Conservation (phyloP, 2,797 vertebrate genomes). For the Sarcophilus harrisii region DNA sequence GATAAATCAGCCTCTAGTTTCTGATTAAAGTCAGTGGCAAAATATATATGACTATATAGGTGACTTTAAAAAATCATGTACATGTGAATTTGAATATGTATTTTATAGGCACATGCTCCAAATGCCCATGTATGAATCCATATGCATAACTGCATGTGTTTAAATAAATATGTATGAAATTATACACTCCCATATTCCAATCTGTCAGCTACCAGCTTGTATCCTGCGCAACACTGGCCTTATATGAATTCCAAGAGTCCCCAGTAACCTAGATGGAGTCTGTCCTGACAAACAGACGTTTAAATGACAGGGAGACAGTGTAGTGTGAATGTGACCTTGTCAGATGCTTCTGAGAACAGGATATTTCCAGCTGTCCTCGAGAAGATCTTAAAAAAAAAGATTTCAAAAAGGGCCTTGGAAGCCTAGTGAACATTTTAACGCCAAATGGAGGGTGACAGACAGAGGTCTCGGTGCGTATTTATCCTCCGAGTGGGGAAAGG, state of each 20-base stretch:
- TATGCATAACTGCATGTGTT: background rate
- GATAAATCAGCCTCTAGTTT: background rate
- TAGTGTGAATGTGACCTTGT: conserved; percentile 74
- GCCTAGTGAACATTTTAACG: conserved; percentile 63
- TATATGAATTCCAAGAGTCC: background rate
- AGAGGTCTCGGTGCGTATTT: conserved; percentile 71
- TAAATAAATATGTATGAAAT: background rate
- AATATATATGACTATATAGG: background rate
- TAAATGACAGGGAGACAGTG: conserved; percentile 78
- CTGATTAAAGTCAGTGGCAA: background rate
- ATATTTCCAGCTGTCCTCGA: conserved; percentile 65
- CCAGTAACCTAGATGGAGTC: background rate
- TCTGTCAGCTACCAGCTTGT: background rate
- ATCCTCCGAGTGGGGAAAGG: background rate
- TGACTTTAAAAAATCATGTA: background rate
- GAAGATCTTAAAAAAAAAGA: conserved; percentile 70
- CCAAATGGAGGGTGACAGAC: conserved; percentile 70
- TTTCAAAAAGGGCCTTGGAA: conserved; percentile 61
- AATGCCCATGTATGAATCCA: background rate
- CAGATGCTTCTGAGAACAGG: conserved; percentile 72
- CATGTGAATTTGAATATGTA: background rate
- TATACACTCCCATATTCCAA: background rate
- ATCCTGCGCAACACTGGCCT: background rate
- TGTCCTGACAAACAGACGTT: conserved; percentile 64
- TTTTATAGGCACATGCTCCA: background rate